Percentiles rank a stretch among this genome's conserved stretches.
Conservation (phyloP, 2,888 invertebrate genomes). For the Aphodius granarius region DNA sequence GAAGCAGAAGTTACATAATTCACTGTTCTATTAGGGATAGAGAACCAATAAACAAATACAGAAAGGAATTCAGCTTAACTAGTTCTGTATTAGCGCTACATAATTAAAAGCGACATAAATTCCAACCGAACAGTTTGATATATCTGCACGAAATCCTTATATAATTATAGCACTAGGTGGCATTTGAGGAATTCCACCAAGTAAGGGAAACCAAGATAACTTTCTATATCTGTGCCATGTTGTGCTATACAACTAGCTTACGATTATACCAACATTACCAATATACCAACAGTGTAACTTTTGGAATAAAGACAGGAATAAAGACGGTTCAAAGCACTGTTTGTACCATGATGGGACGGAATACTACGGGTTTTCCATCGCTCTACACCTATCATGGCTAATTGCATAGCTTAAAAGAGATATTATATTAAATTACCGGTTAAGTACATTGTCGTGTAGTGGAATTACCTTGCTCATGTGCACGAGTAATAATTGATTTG, state of each 20-base stretch:
- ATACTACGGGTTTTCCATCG: background rate
- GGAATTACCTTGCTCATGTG: slow-evolving; percentile 31
- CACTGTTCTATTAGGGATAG: background rate
- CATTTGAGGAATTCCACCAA: background rate
- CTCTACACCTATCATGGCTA: no score
- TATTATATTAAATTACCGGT: slow-evolving; percentile 16
- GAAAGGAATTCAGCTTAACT: background rate
- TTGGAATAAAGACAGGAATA: background rate
- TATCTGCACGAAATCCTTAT: background rate
- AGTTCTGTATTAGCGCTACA: background rate
- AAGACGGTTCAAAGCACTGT: no score
- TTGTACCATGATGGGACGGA: background rate
- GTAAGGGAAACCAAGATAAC: background rate
- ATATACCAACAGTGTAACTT: no score
- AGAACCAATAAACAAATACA: background rate
- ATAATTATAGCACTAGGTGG: background rate
- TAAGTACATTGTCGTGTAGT: slow-evolving; percentile 40
- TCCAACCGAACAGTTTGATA: background rate
- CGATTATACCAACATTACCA: background rate
- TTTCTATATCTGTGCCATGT: background rate
- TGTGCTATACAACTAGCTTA: background rate
- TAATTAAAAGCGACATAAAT: background rate
- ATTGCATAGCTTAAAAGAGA: background rate
- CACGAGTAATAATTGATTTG: slow-evolving; percentile 37
- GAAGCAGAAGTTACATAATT: background rate